Evolutionary conservation across 2,888 invertebrate species (phyloP).

Genomic region (Hypena proboscidalis): DNA sequence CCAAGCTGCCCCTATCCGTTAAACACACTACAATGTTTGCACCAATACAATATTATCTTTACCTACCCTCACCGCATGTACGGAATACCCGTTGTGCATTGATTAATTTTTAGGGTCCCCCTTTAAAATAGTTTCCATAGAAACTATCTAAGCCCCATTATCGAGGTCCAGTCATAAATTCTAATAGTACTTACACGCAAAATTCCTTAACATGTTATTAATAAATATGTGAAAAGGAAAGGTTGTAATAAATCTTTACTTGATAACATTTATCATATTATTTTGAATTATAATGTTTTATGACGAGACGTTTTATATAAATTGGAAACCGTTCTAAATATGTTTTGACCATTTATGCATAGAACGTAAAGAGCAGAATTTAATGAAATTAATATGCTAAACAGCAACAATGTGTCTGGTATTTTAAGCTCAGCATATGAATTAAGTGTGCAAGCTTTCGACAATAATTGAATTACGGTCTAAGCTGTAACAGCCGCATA

Average conservation of each 20-base stretch:
- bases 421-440: constrained; percentile 19
- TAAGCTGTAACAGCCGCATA: constrained; percentile 39
- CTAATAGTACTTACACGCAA: constrained; percentile 21
- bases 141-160: constrained; percentile 30
- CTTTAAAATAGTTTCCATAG: constrained; percentile 28
- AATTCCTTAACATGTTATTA: constrained; percentile 32
- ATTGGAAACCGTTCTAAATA: neutral
- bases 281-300: no score
- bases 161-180: constrained; percentile 28
- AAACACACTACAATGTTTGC: constrained; percentile 35
- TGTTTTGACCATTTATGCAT: constrained; percentile 1
- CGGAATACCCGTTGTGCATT: constrained; percentile 33
- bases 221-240: constrained; percentile 23
- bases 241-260: constrained; percentile 23
- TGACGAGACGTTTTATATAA: no score
- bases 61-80: constrained; percentile 22
- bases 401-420: constrained; percentile 13
- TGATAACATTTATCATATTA: no score
- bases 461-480: constrained; percentile 38
- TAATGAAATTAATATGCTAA: constrained; percentile 20
- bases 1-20: constrained; percentile 18
- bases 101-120: constrained; percentile 39
- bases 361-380: neutral
- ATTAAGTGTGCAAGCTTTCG: constrained; percentile 30
- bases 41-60: constrained; percentile 43